phyloP scores from a whole-genome alignment of 2,797 vertebrate species.

The Peromyscus aztecus region DNA sequence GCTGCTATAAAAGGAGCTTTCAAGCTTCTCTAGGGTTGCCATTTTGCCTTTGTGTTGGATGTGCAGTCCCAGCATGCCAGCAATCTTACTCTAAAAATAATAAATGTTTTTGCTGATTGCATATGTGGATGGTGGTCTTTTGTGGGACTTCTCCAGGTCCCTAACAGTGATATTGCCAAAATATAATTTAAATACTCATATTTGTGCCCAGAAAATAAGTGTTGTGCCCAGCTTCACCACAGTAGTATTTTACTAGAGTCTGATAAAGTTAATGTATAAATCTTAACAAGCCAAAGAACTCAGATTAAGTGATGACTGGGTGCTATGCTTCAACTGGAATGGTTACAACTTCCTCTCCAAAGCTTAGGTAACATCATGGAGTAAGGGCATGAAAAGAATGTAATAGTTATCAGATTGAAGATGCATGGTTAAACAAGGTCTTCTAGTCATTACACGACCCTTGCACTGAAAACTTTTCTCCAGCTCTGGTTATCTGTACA shows the following conservation, averaged over 20 bases:
- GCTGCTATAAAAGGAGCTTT: too few relatives aligned
- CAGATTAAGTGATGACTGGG: neutral
- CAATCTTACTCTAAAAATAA: too few relatives aligned
- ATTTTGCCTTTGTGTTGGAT: too few relatives aligned
- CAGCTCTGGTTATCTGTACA: neutral
- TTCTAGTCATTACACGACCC: neutral
- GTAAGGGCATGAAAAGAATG: neutral
- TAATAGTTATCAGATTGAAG: neutral
- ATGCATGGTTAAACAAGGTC: neutral
- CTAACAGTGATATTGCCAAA: neutral
- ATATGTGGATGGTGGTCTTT: too few relatives aligned
- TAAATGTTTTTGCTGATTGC: too few relatives aligned
- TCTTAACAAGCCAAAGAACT: neutral
- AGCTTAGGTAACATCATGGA: too few relatives aligned
- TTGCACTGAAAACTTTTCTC: neutral
- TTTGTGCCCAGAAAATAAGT: neutral
- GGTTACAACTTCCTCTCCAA: neutral
- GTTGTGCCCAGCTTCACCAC: too few relatives aligned
- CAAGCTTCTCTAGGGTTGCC: too few relatives aligned
- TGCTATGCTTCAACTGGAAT: neutral
- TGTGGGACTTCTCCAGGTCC: too few relatives aligned
- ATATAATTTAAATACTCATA: neutral
- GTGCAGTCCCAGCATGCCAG: too few relatives aligned
- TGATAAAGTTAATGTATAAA: neutral
- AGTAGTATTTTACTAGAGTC: neutral